A percentile compares a stretch with the other conserved stretches of the same genome.
These are phyloP conservation scores for Cyprinodon diabolis DNA, from an alignment of 2,797 vertebrate species.

Conservation along the genomic window DNA sequence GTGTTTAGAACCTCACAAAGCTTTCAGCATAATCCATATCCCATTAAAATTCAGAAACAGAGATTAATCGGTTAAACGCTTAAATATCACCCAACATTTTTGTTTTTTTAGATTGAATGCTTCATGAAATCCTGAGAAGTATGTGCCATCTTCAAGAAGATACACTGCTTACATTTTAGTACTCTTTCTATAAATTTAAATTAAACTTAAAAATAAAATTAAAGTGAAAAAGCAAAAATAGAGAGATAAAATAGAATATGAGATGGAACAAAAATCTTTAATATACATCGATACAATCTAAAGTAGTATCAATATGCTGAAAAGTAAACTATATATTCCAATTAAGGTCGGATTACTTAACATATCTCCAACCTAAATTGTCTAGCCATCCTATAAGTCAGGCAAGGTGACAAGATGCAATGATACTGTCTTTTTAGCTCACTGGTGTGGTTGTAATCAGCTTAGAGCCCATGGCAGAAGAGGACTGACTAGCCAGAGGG, in stretches of 20 bases:
- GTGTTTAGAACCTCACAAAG: too few species aligned
- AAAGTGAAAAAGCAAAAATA: too few species aligned
- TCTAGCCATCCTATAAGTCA: slow-evolving; percentile 20
- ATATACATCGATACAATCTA: neutral
- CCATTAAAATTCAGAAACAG: too few species aligned
- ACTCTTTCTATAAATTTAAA: too few species aligned
- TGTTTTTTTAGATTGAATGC: too few species aligned
- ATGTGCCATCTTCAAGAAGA: too few species aligned
- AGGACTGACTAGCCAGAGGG: slow-evolving; percentile 23
- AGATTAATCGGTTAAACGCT: too few species aligned
- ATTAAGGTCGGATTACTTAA: neutral
- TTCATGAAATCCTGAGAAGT: too few species aligned
- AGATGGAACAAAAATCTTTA: neutral
- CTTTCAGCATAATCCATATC: too few species aligned
- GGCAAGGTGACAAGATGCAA: slow-evolving; percentile 31
- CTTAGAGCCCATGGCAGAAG: slow-evolving; percentile 44
- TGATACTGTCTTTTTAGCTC: slow-evolving; percentile 38
- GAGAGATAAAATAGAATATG: neutral
- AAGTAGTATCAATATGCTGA: neutral
- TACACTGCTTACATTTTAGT: too few species aligned
- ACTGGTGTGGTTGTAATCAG: slow-evolving; percentile 57
- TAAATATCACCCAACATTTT: too few species aligned
- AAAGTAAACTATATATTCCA: neutral
- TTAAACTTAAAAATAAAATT: too few species aligned
- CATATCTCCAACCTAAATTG: neutral